Conservation (phyloP, 2,797 vertebrate species). For the Darevskia mixta region DNA sequence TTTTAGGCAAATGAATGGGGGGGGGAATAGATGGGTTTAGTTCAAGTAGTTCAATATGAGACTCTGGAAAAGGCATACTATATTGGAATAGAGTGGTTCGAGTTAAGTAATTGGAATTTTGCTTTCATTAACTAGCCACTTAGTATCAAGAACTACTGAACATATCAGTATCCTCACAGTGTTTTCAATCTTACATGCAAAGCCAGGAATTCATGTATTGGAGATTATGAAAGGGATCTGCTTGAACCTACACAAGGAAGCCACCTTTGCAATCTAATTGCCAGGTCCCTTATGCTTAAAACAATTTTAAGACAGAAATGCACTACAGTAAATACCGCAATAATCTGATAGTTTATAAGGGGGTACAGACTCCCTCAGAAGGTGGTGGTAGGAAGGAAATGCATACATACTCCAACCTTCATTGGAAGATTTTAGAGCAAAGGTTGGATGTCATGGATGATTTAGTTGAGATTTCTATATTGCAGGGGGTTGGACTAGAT, state of each 20-base stretch:
- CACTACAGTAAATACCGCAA: background rate
- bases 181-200: constrained; percentile 55
- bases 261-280: background rate
- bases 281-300: background rate
- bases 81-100: constrained; percentile 67
- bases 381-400: background rate
- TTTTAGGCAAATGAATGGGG: constrained; percentile 72
- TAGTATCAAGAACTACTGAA: constrained; percentile 63
- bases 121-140: constrained; percentile 67
- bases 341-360: too few relatives aligned
- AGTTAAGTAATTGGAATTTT: constrained; percentile 75
- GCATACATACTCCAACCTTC: background rate
- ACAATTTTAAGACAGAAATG: background rate
- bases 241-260: background rate
- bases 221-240: constrained; percentile 53
- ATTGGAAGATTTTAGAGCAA: too few relatives aligned
- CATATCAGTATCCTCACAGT: constrained; percentile 55
- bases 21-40: constrained; percentile 63
- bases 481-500: too few relatives aligned
- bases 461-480: too few relatives aligned
- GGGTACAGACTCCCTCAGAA: too few relatives aligned
- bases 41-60: constrained; percentile 77
- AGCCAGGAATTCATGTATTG: constrained; percentile 52
- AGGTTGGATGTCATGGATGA: too few relatives aligned
- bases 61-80: constrained; percentile 69